Base-by-base conservation (phyloP, 2,888 invertebrate genomes). In the Villa cingulata region DNA sequence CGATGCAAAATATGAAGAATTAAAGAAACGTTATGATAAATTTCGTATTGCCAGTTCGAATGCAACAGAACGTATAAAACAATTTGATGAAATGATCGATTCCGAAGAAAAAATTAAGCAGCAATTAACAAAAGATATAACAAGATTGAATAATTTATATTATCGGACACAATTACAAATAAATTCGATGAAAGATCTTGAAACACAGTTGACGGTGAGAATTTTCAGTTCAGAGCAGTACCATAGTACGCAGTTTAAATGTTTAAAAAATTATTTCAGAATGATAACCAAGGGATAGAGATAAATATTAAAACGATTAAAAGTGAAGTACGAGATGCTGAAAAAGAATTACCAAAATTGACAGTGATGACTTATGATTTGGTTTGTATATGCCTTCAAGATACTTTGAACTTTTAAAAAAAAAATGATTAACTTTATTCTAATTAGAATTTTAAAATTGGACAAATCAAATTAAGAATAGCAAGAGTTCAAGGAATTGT, bases 331-430 rank as follows among this genome's bases (percentile, higher is more conserved):
- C 58, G 57, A 4, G 50, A 55, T 16, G 51, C 54, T 12, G 70
- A 74, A 55, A 72, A 68, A 48, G 70, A 69, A 36, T 57, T 80
- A n/a, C 69, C 70, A 55, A 70, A 59, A 40, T 73, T 76, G 53
- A 78, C 77, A 52, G 82, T 81, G 63, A 65, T 73, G 1, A 66
- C 77, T 10, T 81, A 82, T 55, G 68, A 71, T 37, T 66, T 79
- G 63, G 81, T 80, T 65, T 71, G 71, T 69, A 34, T 34, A n/a
- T 34, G 34, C 4, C 12, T 34, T 34, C 12, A 32, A 7, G 14
- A 34, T 37, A 17, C n/a, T 27, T 18, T 37, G 7, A 18, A 37
- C 19, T 5, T 37, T 3, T 41, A 23, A 29, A 34, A 2, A 19
- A 46, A 40, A 5, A 16, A 32, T 37, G 9, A 17, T n/a, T 19